Base-by-base conservation (phyloP, 2,888 invertebrate species). In the Cheilosia scutellata region DNA sequence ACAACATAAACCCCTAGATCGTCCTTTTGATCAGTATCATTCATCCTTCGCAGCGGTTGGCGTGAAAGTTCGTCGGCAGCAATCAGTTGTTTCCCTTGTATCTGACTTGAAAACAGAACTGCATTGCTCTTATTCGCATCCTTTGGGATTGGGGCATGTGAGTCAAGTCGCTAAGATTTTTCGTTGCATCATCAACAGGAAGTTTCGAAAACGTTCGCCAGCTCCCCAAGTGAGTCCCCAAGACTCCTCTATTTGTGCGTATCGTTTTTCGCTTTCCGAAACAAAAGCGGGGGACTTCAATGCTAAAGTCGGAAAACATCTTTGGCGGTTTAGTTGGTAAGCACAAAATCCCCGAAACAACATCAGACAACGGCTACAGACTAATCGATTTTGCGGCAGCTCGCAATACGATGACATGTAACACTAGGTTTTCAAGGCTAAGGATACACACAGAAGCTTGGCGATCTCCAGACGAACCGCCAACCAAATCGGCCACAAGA, bases 231-330 rank as follows among this genome's bases (percentile, higher is more conserved):
- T n/a, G n/a, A n/a, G n/a, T n/a, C n/a, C n/a, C n/a, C n/a, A n/a
- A n/a, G n/a, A n/a, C 31, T 68, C 51, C 42, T 71, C 78, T 4
- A 78, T 70, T 9, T 90, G 90, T 2, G 89, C 91, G 79, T 90
- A 91, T 29, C 82, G 83, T 49, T 82, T 88, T 72, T 93, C 90
- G 11, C 88, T 89, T 5, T 87, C 90, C 49, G 89, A 89, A 66
- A 90, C n/a, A n/a, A n/a, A n/a, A n/a, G n/a, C n/a, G n/a, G 20
- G 20, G 20, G 20, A 0, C 20, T 20, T 20, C 20, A 20, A 20
- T 20, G 20, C 0, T 20, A 1, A 20, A 20, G 20, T 20, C 20
- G 20, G 20, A 20, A 20, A 20, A 20, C 20, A 20, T 20, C 0
- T 20, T 1, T 20, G 20, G 20, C 20, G 20, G 1, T 20, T 20